phyloP scores from a whole-genome alignment of 2,797 vertebrate species.

The Lutra lutra region DNA sequence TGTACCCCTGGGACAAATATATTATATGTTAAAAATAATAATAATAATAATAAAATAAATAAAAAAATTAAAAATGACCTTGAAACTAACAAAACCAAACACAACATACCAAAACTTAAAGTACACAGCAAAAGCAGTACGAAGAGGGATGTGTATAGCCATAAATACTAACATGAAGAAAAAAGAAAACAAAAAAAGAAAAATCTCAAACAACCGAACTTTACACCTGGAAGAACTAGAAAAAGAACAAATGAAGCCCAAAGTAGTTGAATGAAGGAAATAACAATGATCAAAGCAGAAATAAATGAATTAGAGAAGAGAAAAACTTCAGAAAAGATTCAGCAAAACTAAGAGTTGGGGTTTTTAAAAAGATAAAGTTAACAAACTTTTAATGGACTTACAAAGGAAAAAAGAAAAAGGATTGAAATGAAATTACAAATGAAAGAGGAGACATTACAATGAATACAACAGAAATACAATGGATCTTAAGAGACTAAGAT shows the following conservation, averaged over 20 bases:
- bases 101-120: neutral
- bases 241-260: no score
- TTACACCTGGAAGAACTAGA: no score
- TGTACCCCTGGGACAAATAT: no score
- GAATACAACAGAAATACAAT: neutral
- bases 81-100: neutral
- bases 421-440: neutral
- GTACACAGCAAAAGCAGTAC: neutral
- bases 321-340: neutral
- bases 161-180: neutral
- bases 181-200: neutral
- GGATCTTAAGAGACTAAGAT: neutral
- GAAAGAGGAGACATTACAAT: neutral
- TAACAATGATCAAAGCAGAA: no score
- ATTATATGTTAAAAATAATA: no score
- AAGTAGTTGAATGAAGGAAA: no score
- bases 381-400: neutral
- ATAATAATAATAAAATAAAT: no score
- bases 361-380: neutral
- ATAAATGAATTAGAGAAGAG: neutral
- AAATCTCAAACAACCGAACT: no score
- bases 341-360: neutral
- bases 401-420: neutral
- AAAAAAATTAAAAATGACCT: neutral
- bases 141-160: no score